A percentile compares a stretch with the other conserved stretches of the same genome.
phyloP scores from a whole-genome alignment of 2,888 invertebrate species.

The Cistogaster globosa region DNA sequence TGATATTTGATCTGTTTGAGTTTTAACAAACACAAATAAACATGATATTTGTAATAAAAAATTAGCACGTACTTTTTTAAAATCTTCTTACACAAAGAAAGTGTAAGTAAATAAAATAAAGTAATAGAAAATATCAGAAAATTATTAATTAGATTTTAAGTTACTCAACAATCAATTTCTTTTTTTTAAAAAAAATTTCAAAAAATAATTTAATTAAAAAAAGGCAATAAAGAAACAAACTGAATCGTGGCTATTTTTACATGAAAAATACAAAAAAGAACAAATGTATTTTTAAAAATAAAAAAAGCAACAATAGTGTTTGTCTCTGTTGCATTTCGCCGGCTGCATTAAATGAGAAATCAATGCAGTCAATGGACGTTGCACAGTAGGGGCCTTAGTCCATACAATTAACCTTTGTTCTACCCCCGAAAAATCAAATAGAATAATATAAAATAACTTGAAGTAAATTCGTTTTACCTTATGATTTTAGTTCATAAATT shows the following conservation, averaged over 20 bases:
- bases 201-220: constrained; percentile 20
- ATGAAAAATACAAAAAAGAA: neutral
- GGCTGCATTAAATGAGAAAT: constrained; percentile 57
- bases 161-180: no score
- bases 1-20: constrained; percentile 6
- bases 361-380: constrained; percentile 70
- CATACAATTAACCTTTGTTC: no score
- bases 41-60: constrained; percentile 25
- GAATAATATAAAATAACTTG: no score
- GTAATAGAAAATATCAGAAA: no score
- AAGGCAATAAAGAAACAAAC: neutral
- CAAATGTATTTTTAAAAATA: constrained; percentile 20
- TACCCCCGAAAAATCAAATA: no score
- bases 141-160: no score
- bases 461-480: no score
- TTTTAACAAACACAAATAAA: constrained; percentile 19
- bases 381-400: neutral
- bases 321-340: constrained; percentile 23
- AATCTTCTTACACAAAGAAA: neutral
- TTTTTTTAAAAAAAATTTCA: no score
- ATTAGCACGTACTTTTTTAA: constrained; percentile 23
- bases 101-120: no score
- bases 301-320: constrained; percentile 9
- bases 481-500: no score
- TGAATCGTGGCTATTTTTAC: constrained; percentile 51